Evolutionary conservation across 2,797 vertebrate genomes (phyloP).

Genomic region (Parauchenoglanis punctatus): DNA sequence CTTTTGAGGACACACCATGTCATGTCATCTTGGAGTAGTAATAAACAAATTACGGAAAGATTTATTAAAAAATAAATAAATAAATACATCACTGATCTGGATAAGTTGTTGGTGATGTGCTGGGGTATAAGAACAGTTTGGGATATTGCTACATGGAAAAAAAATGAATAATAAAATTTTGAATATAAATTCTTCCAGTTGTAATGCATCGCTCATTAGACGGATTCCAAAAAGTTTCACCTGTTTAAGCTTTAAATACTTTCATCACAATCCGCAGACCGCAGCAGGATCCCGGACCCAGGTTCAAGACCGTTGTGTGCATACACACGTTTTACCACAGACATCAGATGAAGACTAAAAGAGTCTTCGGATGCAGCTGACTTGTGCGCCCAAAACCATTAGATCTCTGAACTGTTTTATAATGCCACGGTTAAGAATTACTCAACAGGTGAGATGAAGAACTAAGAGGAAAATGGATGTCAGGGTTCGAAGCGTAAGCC

Average conservation of each 20-base stretch:
- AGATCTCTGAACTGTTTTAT: not conserved
- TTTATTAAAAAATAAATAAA: too few species aligned
- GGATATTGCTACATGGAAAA: not conserved
- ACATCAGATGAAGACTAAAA: slow-evolving; percentile 19
- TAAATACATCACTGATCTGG: too few species aligned
- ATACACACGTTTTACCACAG: not conserved
- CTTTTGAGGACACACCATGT: not conserved
- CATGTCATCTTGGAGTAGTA: not conserved
- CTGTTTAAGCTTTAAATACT: not conserved
- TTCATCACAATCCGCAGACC: not conserved
- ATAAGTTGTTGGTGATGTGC: not conserved
- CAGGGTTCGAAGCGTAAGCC: not conserved
- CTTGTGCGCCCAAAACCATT: not conserved
- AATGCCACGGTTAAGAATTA: not conserved
- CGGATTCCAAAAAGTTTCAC: not conserved
- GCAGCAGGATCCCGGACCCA: not conserved
- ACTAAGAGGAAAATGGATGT: not conserved
- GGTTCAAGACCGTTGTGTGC: not conserved
- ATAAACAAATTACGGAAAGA: not conserved
- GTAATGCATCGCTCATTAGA: not conserved
- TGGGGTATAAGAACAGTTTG: not conserved
- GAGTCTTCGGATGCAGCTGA: not conserved
- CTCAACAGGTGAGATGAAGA: slow-evolving; percentile 26
- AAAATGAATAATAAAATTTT: too few species aligned
- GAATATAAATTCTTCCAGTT: not conserved